Conservation (phyloP, 53 echinoderm and acorn worm species). For the Apostichopus leukothele region DNA sequence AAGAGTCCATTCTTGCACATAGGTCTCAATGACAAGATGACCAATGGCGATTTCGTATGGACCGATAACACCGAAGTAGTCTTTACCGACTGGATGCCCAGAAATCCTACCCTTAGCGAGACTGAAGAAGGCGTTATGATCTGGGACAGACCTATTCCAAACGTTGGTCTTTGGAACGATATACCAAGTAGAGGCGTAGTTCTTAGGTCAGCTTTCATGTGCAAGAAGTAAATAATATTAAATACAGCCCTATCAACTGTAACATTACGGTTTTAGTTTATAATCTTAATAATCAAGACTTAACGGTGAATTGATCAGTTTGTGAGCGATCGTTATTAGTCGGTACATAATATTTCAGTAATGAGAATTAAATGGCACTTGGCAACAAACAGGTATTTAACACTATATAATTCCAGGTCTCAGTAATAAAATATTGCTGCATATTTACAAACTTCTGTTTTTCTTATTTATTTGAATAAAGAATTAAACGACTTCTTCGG, state of each 20-base stretch:
- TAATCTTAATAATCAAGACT: too few species aligned
- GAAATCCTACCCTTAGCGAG: conserved; percentile 6
- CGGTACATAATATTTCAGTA: too few species aligned
- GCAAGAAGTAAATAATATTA: conserved; percentile 11
- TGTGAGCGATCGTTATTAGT: too few species aligned
- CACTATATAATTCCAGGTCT: too few species aligned
- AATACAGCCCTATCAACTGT: not conserved
- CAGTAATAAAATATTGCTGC: too few species aligned
- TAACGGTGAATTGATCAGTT: too few species aligned
- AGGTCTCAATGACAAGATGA: conserved; percentile 1
- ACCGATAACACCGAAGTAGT: not conserved
- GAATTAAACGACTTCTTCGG: too few species aligned
- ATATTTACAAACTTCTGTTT: too few species aligned
- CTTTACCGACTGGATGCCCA: conserved; percentile 4
- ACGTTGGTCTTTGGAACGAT: conserved; percentile 22
- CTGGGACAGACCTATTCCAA: not conserved
- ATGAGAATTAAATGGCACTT: too few species aligned
- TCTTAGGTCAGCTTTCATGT: conserved; percentile 8
- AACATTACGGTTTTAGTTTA: too few species aligned
- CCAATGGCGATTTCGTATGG: not conserved
- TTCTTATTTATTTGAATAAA: too few species aligned
- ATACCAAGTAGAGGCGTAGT: not conserved
- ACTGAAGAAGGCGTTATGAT: conserved; percentile 19
- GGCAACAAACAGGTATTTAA: too few species aligned
- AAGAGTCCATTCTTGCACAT: conserved; percentile 5